Evolutionary conservation across 2,113 vertebrate species (phyloP), one percentile per base, ranked within the genome.

Genomic region (Geococcyx californianus): DNA sequence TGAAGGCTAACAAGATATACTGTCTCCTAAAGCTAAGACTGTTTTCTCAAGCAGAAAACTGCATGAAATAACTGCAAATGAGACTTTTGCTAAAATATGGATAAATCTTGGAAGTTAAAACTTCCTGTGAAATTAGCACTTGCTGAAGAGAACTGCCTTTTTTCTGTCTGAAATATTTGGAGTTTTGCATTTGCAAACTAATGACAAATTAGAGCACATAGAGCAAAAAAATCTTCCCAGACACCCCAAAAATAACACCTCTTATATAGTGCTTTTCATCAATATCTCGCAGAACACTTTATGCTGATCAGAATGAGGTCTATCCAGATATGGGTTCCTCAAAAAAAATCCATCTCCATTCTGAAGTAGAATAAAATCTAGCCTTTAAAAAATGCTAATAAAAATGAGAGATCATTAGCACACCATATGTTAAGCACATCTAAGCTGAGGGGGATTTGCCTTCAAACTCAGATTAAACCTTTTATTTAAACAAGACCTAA

Each of bases 31-130:
- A 96, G 84, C 91, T 79, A 95, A 87, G 84, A 59, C 77, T 79
- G 62, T 91, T 93, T 95, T 95, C 93, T 90, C 93, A 96, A 87
- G 87, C 90, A 93, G 91, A 97, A 95, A 95, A 93, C 82, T 64
- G 45, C 74, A 85, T 66, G 70, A 95, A 95, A 94, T 95, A 91
- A 95, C 92, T 94, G 87, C 93, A 95, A 89, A 92, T 93, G 78
- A 94, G 88, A 87, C 87, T 88, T 89, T 76, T 59, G 81, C 45
- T 95, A 91, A 95, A 97, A 94, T 84, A 93, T 51, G 64, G 89
- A 85, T 82, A 95, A 95, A 93, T 85, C 75, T 85, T 68, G 63
- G 79, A 95, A 95, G 74, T 87, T 87, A 95, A 95, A 96, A 89
- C 87, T 92, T 94, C 77, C 80, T 80, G 84, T 85, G 75, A 95